Evolutionary conservation across 1,140 invertebrate genomes (phyloP), one percentile per base, ranked within the genome.

Genomic region (Aphidius ervi): DNA sequence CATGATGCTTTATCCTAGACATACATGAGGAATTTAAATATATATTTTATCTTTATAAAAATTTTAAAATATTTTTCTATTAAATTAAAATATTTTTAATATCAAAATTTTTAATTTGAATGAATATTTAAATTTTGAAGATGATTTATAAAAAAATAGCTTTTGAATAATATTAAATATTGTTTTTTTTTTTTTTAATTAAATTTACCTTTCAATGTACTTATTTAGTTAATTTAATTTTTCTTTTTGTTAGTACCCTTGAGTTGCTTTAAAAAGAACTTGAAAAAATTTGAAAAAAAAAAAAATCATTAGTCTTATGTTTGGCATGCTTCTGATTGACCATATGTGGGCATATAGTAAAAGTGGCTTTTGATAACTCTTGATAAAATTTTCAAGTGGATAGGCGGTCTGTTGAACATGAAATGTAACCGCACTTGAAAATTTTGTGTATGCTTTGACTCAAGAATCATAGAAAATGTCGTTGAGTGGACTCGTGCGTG

Each of bases 361-460:
- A 42, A 54, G 52, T 42, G 52, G 52, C 23, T 54, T 52, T 54
- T 9, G 31, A 5, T 40, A 9, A 40, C 52, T 54, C 39, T 57
- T 57, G 45, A 57, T 47, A 57, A 31, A 31, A 5, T 50, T 49
- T 50, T 56, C 46, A 50, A 49, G 54, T 61, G 23, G 42, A 49
- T 58, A 58, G 61, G 56, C 55, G 56, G 61, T 62, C 61, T 62
- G 61, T 62, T 58, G 61, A 45, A 53, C 46, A 43, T 57, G 10
- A 41, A 62, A 56, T 40, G 61, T 62, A 58, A 40, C 55, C 56
- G 23, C 23, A 56, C 47, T 55, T 41, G 40, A 43, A 23, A 20
- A 37, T 5, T 16, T 55, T 52, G 48, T 55, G 46, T 40, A 10
- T 31, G 23, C 23, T 31, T 42, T n/a, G 9, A 50, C 39, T 50